These are phyloP conservation scores for Cecropterus lyciades DNA, from an alignment of 1,140 invertebrate genomes.

Conservation along the genomic window DNA sequence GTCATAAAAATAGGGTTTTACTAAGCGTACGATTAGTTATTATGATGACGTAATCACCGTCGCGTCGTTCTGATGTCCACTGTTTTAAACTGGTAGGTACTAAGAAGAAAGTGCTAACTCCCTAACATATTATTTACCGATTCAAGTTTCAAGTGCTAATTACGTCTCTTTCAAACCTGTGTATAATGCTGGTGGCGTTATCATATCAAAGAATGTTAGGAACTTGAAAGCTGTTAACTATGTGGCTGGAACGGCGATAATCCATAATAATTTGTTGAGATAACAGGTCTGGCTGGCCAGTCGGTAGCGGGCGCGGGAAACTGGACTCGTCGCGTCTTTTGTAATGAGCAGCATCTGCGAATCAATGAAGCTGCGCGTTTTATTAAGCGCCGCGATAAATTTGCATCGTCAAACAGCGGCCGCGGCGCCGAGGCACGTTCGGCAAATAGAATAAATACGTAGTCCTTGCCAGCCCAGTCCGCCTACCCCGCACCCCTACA, in stretches of 20 bases:
- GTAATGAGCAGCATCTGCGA: conserved; percentile 74
- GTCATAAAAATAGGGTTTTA: not conserved
- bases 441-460: conserved; percentile 82
- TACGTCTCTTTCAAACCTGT: not conserved
- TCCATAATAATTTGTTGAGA: conserved; percentile 62
- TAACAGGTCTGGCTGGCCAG: conserved; percentile 49
- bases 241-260: conserved; percentile 38
- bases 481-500: conserved; percentile 51
- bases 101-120: not conserved
- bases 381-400: conserved; percentile 79
- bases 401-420: conserved; percentile 78
- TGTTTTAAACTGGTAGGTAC: not conserved
- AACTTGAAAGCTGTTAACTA: conserved; percentile 35
- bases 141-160: not conserved
- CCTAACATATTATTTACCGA: not conserved
- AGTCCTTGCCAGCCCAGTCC: conserved; percentile 47
- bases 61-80: not conserved
- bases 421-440: conserved; percentile 73
- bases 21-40: not conserved
- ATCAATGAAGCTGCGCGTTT: conserved; percentile 76
- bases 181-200: conserved; percentile 27
- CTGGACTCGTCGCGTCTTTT: conserved; percentile 47
- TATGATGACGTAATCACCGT: not conserved
- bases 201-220: conserved; percentile 30
- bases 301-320: conserved; percentile 30